These are phyloP conservation scores for Drosophila jambulina DNA, from an alignment of 1,140 invertebrate species.

Conservation along the genomic window DNA sequence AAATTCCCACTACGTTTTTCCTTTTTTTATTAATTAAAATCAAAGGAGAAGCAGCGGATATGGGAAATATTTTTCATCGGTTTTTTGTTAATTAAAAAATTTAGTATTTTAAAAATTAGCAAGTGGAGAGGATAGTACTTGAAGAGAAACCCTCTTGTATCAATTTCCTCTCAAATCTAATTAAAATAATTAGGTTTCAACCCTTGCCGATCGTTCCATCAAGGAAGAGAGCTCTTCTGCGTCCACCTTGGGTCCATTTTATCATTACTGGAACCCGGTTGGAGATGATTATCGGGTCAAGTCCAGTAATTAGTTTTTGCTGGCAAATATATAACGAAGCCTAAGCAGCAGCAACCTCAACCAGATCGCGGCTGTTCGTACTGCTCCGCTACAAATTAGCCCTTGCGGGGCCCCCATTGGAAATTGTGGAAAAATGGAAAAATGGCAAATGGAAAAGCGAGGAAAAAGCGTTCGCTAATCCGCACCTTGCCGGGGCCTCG, in stretches of 20 bases:
- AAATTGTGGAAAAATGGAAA: constrained; percentile 19
- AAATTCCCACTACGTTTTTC: constrained; percentile 14
- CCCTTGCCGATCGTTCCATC: neutral
- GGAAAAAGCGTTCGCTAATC: constrained; percentile 59
- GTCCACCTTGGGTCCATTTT: constrained; percentile 12
- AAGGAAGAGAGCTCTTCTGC: neutral
- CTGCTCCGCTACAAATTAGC: constrained; percentile 69
- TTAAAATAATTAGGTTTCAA: constrained; percentile 24
- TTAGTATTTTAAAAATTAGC: neutral
- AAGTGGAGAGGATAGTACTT: neutral
- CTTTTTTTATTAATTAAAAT: constrained; percentile 43
- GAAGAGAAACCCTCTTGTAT: neutral
- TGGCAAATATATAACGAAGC: constrained; percentile 72
- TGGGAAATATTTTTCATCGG: neutral
- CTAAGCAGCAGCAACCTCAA: constrained; percentile 12
- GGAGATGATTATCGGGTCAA: constrained; percentile 69
- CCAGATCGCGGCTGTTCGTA: constrained; percentile 19
- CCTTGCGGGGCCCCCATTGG: constrained; percentile 62
- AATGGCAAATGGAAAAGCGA: constrained; percentile 21
- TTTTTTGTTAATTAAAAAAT: constrained; percentile 34
- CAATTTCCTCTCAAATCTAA: neutral
- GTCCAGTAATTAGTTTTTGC: constrained; percentile 75
- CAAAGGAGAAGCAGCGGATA: neutral
- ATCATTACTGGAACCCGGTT: constrained; percentile 51
- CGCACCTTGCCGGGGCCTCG: constrained; percentile 59